These are phyloP conservation scores for Ormyrus labotus DNA, from an alignment of 2,888 invertebrate genomes.

Conservation along the genomic window DNA sequence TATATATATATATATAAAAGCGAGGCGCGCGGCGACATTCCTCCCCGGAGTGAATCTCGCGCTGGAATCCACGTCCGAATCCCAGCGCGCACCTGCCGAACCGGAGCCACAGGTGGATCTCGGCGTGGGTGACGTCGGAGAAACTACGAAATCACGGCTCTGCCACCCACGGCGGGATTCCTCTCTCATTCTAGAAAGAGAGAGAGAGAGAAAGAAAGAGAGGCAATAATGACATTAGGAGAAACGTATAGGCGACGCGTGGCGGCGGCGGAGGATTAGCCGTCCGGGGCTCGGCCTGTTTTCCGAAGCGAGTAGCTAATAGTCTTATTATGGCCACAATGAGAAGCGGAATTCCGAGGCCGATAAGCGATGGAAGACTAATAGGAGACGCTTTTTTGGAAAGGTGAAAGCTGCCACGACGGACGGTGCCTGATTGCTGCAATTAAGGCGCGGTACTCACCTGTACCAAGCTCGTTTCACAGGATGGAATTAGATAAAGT, in stretches of 20 bases:
- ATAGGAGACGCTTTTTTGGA: not conserved
- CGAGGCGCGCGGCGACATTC: constrained; percentile 55
- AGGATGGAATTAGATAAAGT: no score
- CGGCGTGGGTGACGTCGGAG: constrained; percentile 37
- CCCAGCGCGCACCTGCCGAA: constrained; percentile 53
- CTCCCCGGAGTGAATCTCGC: constrained; percentile 52
- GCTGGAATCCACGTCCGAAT: not conserved
- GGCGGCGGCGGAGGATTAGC: not conserved
- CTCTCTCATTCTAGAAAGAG: not conserved
- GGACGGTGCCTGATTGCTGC: not conserved
- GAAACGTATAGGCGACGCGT: constrained; percentile 32
- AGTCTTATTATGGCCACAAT: constrained; percentile 30
- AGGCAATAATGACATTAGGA: constrained; percentile 48
- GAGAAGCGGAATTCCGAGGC: not conserved
- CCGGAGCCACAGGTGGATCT: constrained; percentile 54
- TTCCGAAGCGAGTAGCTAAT: constrained; percentile 44
- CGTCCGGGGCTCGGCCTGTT: constrained; percentile 17
- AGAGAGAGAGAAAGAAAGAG: not conserved
- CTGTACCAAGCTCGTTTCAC: no score
- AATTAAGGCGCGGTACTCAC: not conserved
- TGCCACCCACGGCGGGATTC: constrained; percentile 46
- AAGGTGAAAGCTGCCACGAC: not conserved
- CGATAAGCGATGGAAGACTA: constrained; percentile 5
- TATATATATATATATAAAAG: not conserved
- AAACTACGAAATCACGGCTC: constrained; percentile 51